Percentiles rank a stretch among this genome's conserved stretches.
Evolutionary conservation across 2,797 vertebrate genomes (phyloP).

Genomic region (Rhodeus uyekii): DNA sequence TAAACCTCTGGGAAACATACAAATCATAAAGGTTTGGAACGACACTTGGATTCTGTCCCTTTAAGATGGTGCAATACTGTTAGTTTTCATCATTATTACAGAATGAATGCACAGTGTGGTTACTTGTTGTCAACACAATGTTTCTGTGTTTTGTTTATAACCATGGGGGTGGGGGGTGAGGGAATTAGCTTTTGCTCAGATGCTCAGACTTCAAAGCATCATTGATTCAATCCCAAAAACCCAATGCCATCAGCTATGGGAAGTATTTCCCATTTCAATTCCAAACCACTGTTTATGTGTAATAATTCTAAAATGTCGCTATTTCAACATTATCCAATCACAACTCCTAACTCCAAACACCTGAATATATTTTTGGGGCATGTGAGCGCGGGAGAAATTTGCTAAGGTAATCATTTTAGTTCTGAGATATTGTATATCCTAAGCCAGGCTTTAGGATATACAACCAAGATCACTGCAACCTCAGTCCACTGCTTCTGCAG

Average conservation of each 20-base stretch:
- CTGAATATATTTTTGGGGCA: background rate
- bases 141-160: conserved; percentile 8
- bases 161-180: background rate
- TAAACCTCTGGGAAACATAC: background rate
- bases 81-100: background rate
- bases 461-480: too few relatives aligned
- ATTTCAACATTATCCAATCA: background rate
- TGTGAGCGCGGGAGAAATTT: background rate
- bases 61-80: background rate
- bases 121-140: background rate
- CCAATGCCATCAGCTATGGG: background rate
- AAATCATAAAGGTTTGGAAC: background rate
- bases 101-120: background rate
- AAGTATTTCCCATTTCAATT: background rate
- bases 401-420: background rate
- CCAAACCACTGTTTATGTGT: background rate
- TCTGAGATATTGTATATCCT: background rate
- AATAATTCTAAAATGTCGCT: background rate
- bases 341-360: background rate
- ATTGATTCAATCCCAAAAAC: background rate
- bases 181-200: background rate
- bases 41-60: background rate
- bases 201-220: background rate
- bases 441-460: background rate
- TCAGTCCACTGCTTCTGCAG: too few relatives aligned